Percentiles rank a stretch among this genome's conserved stretches.
phyloP scores from a whole-genome alignment of 2,888 invertebrate species.

The Sclerodermus sp. region DNA sequence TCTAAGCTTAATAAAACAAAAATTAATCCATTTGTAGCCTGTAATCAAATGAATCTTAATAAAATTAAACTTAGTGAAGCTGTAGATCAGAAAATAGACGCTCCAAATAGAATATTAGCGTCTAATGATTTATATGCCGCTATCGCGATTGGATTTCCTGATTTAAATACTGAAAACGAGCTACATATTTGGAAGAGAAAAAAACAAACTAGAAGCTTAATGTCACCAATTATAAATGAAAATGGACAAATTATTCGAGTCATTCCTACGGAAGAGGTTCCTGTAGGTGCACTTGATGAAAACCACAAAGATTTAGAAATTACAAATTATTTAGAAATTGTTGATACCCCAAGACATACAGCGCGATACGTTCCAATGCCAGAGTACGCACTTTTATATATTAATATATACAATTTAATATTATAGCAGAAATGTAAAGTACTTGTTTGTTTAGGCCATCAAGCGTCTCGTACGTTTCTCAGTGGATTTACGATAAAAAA shows the following conservation, averaged over 20 bases:
- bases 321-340: slow-evolving; percentile 60
- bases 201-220: slow-evolving; percentile 21
- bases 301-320: slow-evolving; percentile 27
- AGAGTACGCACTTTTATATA: slow-evolving; percentile 44
- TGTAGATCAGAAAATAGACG: slow-evolving; percentile 53
- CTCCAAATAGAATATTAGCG: slow-evolving; percentile 58
- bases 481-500: slow-evolving; percentile 58
- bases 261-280: slow-evolving; percentile 34
- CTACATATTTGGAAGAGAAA: slow-evolving; percentile 51
- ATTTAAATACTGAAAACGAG: slow-evolving; percentile 53
- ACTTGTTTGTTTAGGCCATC: slow-evolving; percentile 34
- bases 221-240: slow-evolving; percentile 37
- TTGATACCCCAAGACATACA: slow-evolving; percentile 58
- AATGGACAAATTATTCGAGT: slow-evolving; percentile 46
- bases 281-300: slow-evolving; percentile 28
- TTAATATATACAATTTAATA: background rate
- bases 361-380: slow-evolving; percentile 63
- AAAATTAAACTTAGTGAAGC: slow-evolving; percentile 47
- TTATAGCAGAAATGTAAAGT: background rate
- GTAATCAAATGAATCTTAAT: slow-evolving; percentile 23
- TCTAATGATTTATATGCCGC: slow-evolving; percentile 55
- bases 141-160: slow-evolving; percentile 60
- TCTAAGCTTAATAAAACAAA: slow-evolving; percentile 11
- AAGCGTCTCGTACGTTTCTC: slow-evolving; percentile 52
- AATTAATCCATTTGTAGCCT: slow-evolving; percentile 29